Conservation (phyloP, 2,113 vertebrate species). For the Esox niger region DNA sequence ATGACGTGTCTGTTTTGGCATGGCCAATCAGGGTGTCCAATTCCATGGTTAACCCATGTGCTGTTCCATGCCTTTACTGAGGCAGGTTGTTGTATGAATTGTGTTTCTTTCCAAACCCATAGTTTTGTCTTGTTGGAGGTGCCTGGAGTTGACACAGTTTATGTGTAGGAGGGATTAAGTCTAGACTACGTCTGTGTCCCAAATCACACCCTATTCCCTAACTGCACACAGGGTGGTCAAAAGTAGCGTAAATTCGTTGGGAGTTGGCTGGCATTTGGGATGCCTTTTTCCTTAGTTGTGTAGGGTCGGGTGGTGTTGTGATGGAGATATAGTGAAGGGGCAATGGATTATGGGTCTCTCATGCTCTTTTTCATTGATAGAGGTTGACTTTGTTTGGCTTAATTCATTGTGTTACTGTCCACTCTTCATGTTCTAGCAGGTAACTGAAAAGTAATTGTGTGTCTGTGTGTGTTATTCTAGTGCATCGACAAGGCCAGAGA, state of each 20-base stretch:
- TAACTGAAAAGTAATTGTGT: background rate
- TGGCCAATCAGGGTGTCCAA: background rate
- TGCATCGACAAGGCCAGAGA: conserved; percentile 99
- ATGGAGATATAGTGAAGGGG: too few species aligned
- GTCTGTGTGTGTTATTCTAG: conserved; percentile 59
- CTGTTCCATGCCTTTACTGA: too few species aligned
- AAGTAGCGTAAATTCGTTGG: too few species aligned
- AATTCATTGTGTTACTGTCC: background rate
- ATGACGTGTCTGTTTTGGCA: conserved; percentile 28
- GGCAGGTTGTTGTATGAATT: conserved; percentile 28
- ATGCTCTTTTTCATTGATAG: background rate
- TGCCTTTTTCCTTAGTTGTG: too few species aligned
- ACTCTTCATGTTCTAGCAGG: background rate
- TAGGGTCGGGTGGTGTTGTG: background rate
- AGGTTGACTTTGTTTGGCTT: background rate
- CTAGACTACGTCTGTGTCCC: too few species aligned
- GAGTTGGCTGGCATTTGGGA: too few species aligned
- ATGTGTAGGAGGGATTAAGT: background rate
- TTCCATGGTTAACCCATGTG: too few species aligned
- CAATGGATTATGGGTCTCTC: background rate
- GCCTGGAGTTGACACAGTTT: background rate
- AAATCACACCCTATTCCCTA: too few species aligned
- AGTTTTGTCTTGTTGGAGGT: conserved; percentile 10
- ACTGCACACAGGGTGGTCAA: too few species aligned
- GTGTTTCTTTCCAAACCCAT: background rate